These are phyloP conservation scores for Dermolepida albohirtum DNA, from an alignment of 2,888 invertebrate genomes.

Conservation along the genomic window DNA sequence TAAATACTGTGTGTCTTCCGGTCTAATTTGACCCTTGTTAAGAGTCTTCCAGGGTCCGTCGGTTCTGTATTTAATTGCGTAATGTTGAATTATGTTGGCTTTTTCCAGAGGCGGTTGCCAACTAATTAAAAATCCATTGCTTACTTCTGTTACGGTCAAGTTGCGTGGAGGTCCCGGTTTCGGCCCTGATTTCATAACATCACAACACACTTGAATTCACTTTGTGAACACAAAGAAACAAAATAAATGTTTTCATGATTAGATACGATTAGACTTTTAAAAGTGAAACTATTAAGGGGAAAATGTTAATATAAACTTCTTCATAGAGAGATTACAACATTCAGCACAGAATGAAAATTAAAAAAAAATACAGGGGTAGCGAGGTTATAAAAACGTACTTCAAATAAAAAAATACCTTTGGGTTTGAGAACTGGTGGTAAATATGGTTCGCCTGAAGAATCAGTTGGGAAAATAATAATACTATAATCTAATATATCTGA, in stretches of 20 bases:
- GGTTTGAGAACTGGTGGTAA: constrained; percentile 78
- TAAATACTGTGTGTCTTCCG: constrained; percentile 90
- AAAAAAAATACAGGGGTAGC: constrained; percentile 40
- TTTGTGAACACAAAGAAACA: neutral
- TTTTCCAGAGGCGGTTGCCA: constrained; percentile 90
- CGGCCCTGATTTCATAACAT: constrained; percentile 74
- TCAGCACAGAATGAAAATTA: constrained; percentile 48
- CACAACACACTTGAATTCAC: neutral
- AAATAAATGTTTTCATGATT: neutral
- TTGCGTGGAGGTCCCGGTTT: constrained; percentile 92
- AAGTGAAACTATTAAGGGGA: neutral
- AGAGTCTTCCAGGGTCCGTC: constrained; percentile 91
- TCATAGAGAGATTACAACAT: neutral
- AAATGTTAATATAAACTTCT: neutral
- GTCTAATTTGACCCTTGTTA: constrained; percentile 88
- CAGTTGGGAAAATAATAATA: constrained; percentile 80
- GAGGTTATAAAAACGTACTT: constrained; percentile 41
- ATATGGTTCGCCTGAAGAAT: constrained; percentile 78
- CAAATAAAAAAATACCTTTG: constrained; percentile 69
- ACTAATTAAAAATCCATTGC: constrained; percentile 90
- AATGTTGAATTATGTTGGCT: constrained; percentile 85
- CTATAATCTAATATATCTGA: constrained; percentile 80
- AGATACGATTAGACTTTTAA: too few species aligned
- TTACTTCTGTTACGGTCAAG: constrained; percentile 88
- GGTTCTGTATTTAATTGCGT: constrained; percentile 91